Conservation (phyloP, 2,888 invertebrate genomes). For the Troides oblongomaculatus region DNA sequence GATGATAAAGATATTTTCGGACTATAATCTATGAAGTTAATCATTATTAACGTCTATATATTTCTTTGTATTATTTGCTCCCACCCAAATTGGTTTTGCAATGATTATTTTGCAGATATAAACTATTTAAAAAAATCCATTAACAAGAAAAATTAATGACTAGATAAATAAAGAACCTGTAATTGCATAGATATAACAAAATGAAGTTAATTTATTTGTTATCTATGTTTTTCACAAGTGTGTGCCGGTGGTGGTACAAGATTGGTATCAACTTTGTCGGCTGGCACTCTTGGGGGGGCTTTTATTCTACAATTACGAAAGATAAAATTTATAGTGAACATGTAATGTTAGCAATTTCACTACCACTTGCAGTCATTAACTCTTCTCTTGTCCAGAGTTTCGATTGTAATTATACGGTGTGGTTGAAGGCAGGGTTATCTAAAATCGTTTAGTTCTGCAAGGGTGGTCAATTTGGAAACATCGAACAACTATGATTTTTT, state of each 20-base stretch:
- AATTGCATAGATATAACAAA: slow-evolving; percentile 17
- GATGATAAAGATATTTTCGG: too few relatives aligned
- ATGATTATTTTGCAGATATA: too few relatives aligned
- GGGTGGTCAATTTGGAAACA: slow-evolving; percentile 26
- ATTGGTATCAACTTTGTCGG: slow-evolving; percentile 23
- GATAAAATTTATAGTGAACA: slow-evolving; percentile 20
- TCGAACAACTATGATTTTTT: slow-evolving; percentile 11
- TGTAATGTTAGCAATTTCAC: slow-evolving; percentile 27
- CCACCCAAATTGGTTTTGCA: too few relatives aligned
- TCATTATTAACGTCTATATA: too few relatives aligned
- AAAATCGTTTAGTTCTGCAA: slow-evolving; percentile 26
- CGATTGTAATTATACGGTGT: slow-evolving; percentile 26
- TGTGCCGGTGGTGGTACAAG: slow-evolving; percentile 12
- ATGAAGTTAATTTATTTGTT: slow-evolving; percentile 21
- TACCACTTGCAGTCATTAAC: slow-evolving; percentile 16
- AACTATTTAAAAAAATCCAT: slow-evolving; percentile 1
- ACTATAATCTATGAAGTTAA: too few relatives aligned
- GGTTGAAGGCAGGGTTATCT: slow-evolving; percentile 26
- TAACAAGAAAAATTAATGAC: slow-evolving; percentile 11
- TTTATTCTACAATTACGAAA: slow-evolving; percentile 25
- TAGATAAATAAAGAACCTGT: slow-evolving; percentile 8
- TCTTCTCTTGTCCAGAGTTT: slow-evolving; percentile 16
- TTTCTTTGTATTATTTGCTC: too few relatives aligned
- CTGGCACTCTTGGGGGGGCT: slow-evolving; percentile 6
- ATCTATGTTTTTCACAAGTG: slow-evolving; percentile 19